A percentile compares a stretch with the other conserved stretches of the same genome.
Evolutionary conservation across 2,888 invertebrate species (phyloP).

Genomic region (Drosophila trichaetosa): DNA sequence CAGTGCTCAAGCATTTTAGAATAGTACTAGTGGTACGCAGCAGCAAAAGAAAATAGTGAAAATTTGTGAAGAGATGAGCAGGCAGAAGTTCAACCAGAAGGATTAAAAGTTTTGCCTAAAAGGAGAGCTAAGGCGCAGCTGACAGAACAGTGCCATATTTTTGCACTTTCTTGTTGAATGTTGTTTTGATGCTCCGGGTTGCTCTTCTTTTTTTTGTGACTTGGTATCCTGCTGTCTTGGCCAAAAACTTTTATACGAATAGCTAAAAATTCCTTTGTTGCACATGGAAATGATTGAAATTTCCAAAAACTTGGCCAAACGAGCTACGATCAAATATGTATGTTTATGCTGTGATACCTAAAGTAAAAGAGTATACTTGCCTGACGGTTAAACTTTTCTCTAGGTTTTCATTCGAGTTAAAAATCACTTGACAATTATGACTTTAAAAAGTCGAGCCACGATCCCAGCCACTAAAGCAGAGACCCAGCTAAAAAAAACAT

Average conservation of each 20-base stretch:
- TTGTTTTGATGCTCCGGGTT: conserved; percentile 13
- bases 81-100: conserved; percentile 64
- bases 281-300: conserved; percentile 34
- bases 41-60: conserved; percentile 18
- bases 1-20: conserved; percentile 23
- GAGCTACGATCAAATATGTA: not conserved
- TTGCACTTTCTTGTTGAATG: conserved; percentile 7
- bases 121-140: conserved; percentile 41
- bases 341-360: not conserved
- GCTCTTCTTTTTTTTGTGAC: conserved; percentile 8
- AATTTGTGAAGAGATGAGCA: conserved; percentile 4
- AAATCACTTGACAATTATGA: not conserved
- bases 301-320: conserved; percentile 5
- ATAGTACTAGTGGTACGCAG: conserved; percentile 2
- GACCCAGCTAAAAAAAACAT: not conserved
- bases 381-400: not conserved
- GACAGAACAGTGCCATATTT: conserved; percentile 60
- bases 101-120: conserved; percentile 73
- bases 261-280: conserved; percentile 14
- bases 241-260: conserved; percentile 28
- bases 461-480: too few relatives aligned
- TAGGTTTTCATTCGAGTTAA: not conserved
- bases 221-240: conserved; percentile 17
- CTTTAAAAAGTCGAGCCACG: not conserved
- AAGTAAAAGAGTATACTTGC: not conserved